Evolutionary conservation across 2,888 invertebrate genomes (phyloP), one percentile per base, ranked within the genome.

Genomic region (Axea sp.): DNA sequence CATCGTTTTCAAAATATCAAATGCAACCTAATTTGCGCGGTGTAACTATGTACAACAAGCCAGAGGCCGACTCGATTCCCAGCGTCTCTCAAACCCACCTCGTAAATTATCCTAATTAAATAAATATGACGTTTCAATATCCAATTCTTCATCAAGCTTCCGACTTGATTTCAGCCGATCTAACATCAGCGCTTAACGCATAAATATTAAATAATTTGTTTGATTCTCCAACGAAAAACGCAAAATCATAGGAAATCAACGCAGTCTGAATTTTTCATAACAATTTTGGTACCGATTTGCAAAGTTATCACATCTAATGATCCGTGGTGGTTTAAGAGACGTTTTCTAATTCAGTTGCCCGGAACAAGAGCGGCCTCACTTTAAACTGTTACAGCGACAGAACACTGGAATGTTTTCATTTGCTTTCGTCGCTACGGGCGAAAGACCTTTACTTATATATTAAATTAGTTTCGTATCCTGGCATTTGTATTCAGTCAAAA

Each of bases 401-500:
- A 39, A 64, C 57, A 65, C 65, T 75, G 74, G 74, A 75, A 75
- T 75, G 74, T 75, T 71, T 71, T 51, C 41, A 24, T 53, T 67
- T 39, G 14, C 53, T 17, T 31, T 43, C 31, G 26, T 37, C 43
- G 47, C 4, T 1, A 17, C 26, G 28, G 45, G 19, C 59, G 59
- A 62, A 37, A 62, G 15, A 22, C 62, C 59, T 30, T 60, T 17
- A 22, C 60, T 62, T 51, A 59, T 6, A 31, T 30, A 53, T 53
- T 62, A 75, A 55, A 57, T 49, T 49, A 69, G 41, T 69, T 57
- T 55, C 49, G 39, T 45, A 51, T 49, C 65, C 71, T 37, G 51
- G 15, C 53, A 53, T 24, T 28, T 57, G 8, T 62, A 59, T 75
- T 81, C 82, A 82, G 81, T 82, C 82, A 80, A 78, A n/a, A n/a